Evolutionary conservation across 2,888 invertebrate genomes (phyloP), one percentile per base, ranked within the genome.

Genomic region (Drosophila austrosaltans): DNA sequence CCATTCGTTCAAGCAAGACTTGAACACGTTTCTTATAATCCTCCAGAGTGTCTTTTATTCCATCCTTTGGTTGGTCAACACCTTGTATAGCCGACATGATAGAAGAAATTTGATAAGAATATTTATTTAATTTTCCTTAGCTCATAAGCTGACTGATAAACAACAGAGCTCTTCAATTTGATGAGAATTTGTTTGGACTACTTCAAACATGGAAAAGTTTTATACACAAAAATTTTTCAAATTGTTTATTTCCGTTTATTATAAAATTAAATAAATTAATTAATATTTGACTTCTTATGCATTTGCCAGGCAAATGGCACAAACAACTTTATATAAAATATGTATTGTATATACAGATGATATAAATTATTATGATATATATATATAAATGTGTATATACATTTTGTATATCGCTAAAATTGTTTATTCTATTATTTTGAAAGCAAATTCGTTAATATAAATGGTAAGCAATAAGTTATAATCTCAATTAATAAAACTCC

Each of bases 311-410:
- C 39, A 22, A n/a, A 7, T 56, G 30, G 48, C 5, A 53, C 12
- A 0, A 57, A n/a, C 39, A 8, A 73, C 61, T 67, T 30, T 44
- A 62, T 72, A 66, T 72, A 44, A 73, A 73, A 48, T 36, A 36
- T 36, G 36, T 36, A 36, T 8, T 36, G 8, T 36, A 36, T 36
- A 36, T 36, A 36, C 36, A 36, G 36, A 10, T 36, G 36, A 36
- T 36, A 8, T 36, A 36, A 36, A 36, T 36, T 36, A 36, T 36
- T 36, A 22, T 22, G 8, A 48, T 48, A 22, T 10, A 10, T 6
- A 42, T 36, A 36, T 8, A 36, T 10, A 10, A 1, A 42, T 40
- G 8, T 36, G 8, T 8, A 36, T 36, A 36, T 36, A 36, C 36
- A 36, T n/a, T n/a, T n/a, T 71, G 64, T 59, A 64, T 32, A 67